These are phyloP conservation scores for Lamellibrachia luymesi DNA, from an alignment of 1,140 invertebrate genomes.

Conservation along the genomic window DNA sequence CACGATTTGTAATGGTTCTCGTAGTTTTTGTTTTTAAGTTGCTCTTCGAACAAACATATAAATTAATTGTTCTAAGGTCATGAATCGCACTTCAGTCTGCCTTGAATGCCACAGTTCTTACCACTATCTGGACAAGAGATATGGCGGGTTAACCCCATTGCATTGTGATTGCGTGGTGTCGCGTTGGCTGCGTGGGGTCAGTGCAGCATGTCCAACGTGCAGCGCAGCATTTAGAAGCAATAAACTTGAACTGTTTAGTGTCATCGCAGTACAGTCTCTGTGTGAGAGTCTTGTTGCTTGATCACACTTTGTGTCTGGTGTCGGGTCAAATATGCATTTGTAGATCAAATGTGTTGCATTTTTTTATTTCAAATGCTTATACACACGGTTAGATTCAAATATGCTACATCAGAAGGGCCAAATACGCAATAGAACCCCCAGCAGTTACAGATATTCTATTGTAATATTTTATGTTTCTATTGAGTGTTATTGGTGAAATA, in stretches of 20 bases:
- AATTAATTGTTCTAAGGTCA: not conserved
- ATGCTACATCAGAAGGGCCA: no score
- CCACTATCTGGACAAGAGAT: not conserved
- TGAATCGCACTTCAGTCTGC: not conserved
- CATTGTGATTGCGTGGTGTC: not conserved
- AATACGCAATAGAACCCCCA: no score
- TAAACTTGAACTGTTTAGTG: not conserved
- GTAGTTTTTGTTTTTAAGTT: not conserved
- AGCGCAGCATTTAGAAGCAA: not conserved
- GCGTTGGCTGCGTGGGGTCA: not conserved
- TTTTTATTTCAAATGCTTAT: no score
- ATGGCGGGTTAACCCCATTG: not conserved
- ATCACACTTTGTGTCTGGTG: no score
- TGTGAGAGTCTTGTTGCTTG: no score
- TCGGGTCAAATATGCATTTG: no score
- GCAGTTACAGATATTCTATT: no score
- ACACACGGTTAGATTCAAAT: no score
- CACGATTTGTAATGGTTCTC: not conserved
- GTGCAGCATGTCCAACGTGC: not conserved
- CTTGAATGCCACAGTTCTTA: not conserved
- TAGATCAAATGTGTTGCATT: no score
- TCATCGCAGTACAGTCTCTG: no score
- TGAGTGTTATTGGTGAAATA: no score
- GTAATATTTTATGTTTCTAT: no score
- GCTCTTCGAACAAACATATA: not conserved